Evolutionary conservation across 2,113 vertebrate species (phyloP), one percentile per base, ranked within the genome.

Genomic region (Corythaeola cristata): DNA sequence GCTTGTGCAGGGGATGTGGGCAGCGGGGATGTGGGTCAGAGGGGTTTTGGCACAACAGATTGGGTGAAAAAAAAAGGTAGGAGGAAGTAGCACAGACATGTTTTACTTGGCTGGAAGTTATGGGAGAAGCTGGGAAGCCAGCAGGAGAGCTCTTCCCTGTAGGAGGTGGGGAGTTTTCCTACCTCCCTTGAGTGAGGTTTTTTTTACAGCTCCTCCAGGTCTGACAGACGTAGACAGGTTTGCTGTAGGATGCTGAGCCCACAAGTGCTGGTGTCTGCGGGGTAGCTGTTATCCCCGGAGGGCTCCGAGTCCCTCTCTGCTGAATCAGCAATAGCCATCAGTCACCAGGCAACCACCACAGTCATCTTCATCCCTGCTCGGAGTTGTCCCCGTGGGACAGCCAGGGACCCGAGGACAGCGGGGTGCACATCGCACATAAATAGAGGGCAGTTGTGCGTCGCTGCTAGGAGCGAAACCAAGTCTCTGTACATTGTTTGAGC

Each of bases 401-500:
- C 1, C 49, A 2, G 75, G 82, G 75, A 60, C 71, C 22, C 0
- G 1, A 5, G 84, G 87, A 80, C 58, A 50, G 66, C 5, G 0
- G 62, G 78, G 75, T 62, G 71, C 78, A n/a, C 17, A 0, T 7
- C 9, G 10, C 21, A 26, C 22, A 50, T 5, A 12, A 62, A n/a
- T 33, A 92, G 59, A 89, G 91, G 91, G 95, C 91, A 87, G 28
- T 4, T 83, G 58, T 5, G 33, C 15, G 6, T 37, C 3, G 33
- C 91, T 82, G 62, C 77, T 71, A 64, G 35, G 23, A 33, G 58
- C 1, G 60, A n/a, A 49, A 27, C 49, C 2, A 23, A 76, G 74
- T 12, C 58, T 62, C 74, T 95, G 47, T 69, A 66, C 18, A 96
- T 95, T 96, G 96, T 96, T 22, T 18, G 87, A 88, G 91, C 28